Evolutionary conservation across 2,888 invertebrate species (phyloP).

Genomic region (Tetheella fluctuosa): DNA sequence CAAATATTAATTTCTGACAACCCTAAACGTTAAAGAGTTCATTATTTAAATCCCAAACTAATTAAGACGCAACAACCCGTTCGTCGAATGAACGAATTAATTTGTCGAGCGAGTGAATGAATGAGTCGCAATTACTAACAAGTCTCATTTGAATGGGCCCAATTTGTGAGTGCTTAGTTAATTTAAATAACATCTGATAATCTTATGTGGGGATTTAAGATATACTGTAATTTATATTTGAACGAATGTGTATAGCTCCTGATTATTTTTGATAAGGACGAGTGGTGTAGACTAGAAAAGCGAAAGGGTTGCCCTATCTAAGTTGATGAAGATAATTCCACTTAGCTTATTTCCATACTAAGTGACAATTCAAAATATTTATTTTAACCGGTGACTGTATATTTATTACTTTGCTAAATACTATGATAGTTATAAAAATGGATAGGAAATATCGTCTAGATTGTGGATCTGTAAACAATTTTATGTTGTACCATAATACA

Average conservation of each 20-base stretch:
- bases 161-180: conserved; percentile 37
- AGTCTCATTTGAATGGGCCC: conserved; percentile 43
- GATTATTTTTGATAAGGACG: neutral
- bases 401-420: no score
- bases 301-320: no score
- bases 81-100: conserved; percentile 34
- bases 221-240: conserved; percentile 17
- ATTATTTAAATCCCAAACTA: conserved; percentile 24
- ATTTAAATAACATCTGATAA: conserved; percentile 43
- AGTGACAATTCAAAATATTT: no score
- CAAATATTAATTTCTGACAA: neutral
- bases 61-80: conserved; percentile 36
- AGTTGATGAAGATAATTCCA: no score
- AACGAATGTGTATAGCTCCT: neutral
- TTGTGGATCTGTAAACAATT: no score
- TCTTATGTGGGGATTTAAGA: conserved; percentile 16
- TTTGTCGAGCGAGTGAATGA: conserved; percentile 38
- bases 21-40: conserved; percentile 11
- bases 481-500: no score
- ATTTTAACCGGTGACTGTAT: no score
- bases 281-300: neutral
- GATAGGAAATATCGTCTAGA: no score
- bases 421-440: no score
- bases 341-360: no score
- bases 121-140: conserved; percentile 34